Conservation (phyloP, 92 coral and sea anemone genomes). For the Nematostella vectensis region DNA sequence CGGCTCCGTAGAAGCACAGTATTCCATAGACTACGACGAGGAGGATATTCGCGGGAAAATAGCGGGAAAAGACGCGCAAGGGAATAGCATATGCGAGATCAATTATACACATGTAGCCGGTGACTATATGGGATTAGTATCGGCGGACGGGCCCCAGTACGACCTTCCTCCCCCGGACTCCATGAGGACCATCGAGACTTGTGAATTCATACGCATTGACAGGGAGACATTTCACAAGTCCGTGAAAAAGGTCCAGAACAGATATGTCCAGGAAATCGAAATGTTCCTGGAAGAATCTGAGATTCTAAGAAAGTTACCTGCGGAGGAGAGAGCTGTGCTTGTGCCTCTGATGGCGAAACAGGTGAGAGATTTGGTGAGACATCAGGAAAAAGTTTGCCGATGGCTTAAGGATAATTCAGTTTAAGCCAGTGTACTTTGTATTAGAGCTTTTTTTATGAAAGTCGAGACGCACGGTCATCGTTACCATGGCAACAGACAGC, state of each 20-base stretch:
- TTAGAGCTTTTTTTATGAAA: too few species aligned
- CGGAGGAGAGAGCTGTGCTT: constrained; percentile 56
- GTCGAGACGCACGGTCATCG: too few species aligned
- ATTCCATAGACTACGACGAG: constrained; percentile 41
- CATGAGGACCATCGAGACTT: constrained; percentile 59
- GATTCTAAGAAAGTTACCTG: constrained; percentile 42
- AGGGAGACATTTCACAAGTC: constrained; percentile 70
- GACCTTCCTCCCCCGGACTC: constrained; percentile 86
- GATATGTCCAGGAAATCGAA: constrained; percentile 68
- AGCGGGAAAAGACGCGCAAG: not conserved
- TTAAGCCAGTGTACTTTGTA: too few species aligned
- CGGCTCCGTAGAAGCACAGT: constrained; percentile 85
- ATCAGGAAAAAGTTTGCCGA: not conserved
- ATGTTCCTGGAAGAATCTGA: constrained; percentile 43
- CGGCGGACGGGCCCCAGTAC: constrained; percentile 77
- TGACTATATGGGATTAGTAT: constrained; percentile 79
- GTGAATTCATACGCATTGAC: constrained; percentile 82
- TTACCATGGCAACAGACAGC: too few species aligned
- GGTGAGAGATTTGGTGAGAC: constrained; percentile 25
- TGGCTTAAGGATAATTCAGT: too few species aligned
- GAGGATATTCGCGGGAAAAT: not conserved
- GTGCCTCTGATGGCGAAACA: constrained; percentile 78
- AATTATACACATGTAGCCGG: constrained; percentile 91
- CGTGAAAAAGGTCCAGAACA: constrained; percentile 60
- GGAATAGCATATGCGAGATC: constrained; percentile 38